phyloP scores from a whole-genome alignment of 1,140 invertebrate genomes.

The Drosophila nebulosa region DNA sequence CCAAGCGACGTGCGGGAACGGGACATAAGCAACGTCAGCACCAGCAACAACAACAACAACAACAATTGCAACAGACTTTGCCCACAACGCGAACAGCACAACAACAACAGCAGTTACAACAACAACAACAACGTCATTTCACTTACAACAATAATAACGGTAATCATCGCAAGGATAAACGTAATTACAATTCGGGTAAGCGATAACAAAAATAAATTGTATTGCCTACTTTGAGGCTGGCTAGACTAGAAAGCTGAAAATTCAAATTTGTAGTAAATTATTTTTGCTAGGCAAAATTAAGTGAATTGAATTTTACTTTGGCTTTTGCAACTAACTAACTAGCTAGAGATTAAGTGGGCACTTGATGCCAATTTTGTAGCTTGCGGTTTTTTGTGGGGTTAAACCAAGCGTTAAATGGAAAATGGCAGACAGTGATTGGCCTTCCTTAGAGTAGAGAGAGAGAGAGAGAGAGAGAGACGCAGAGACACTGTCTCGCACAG shows the following conservation, averaged over 20 bases:
- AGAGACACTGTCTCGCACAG: not conserved
- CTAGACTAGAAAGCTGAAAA: too few species aligned
- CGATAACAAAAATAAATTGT: not conserved
- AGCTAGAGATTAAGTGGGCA: constrained; percentile 13
- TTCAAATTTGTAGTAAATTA: too few species aligned
- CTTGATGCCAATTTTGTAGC: constrained; percentile 16
- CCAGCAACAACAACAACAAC: constrained; percentile 40
- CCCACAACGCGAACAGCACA: constrained; percentile 36
- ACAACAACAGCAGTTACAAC: constrained; percentile 10
- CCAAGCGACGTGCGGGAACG: constrained; percentile 51
- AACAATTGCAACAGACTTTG: constrained; percentile 42
- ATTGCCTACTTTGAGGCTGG: not conserved
- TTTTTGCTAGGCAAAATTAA: not conserved
- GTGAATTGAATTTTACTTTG: not conserved
- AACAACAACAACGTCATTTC: constrained; percentile 50
- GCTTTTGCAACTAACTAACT: not conserved
- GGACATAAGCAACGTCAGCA: constrained; percentile 56
- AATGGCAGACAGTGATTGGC: constrained; percentile 42
- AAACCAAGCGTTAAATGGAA: constrained; percentile 69
- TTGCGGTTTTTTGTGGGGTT: constrained; percentile 23
- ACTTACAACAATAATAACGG: constrained; percentile 68
- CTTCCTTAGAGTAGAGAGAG: not conserved
- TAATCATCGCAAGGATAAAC: constrained; percentile 58
- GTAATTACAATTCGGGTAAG: constrained; percentile 72
- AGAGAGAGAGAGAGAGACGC: not conserved